A percentile compares a stretch with the other conserved stretches of the same genome.
Evolutionary conservation across 64 coral and sea anemone species (phyloP).

Genomic region (Dendrophyllia cribrosa): DNA sequence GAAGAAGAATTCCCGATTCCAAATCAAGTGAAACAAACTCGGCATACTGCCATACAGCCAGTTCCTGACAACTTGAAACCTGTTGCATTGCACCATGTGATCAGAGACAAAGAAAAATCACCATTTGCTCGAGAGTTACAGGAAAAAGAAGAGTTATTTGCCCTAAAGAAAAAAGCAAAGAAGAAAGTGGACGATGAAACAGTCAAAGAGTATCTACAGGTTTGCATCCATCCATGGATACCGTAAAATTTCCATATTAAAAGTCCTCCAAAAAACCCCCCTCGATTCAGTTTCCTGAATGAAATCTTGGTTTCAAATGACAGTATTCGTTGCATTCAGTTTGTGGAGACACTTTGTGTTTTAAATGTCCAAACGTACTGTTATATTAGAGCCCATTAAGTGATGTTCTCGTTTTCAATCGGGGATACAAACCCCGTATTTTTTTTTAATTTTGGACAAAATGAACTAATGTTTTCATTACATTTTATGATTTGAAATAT

Average conservation of each 20-base stretch:
- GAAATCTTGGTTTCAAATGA: constrained; percentile 87
- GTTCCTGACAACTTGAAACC: constrained; percentile 12
- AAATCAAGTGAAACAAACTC: constrained; percentile 50
- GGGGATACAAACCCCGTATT: too few relatives aligned
- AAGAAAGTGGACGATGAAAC: not conserved
- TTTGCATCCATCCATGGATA: not conserved
- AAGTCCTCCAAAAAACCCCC: constrained; percentile 39
- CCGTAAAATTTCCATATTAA: constrained; percentile 2
- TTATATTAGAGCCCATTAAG: too few relatives aligned
- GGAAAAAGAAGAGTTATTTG: not conserved
- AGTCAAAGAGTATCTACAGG: constrained; percentile 28
- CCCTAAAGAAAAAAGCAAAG: not conserved
- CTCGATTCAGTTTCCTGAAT: constrained; percentile 63
- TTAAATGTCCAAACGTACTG: too few relatives aligned
- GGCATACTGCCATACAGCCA: constrained; percentile 25
- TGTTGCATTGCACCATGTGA: constrained; percentile 66
- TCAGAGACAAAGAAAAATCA: constrained; percentile 2
- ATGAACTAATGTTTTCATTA: too few relatives aligned
- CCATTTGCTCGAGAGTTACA: not conserved
- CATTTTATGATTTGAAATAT: too few relatives aligned
- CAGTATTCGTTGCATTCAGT: too few relatives aligned
- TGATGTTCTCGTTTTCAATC: too few relatives aligned
- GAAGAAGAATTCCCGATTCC: constrained; percentile 84
- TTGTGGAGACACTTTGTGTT: too few relatives aligned
- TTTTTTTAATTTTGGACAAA: too few relatives aligned